Evolutionary conservation across 2,888 invertebrate genomes (phyloP).

Genomic region (Oxyteleia sp.): DNA sequence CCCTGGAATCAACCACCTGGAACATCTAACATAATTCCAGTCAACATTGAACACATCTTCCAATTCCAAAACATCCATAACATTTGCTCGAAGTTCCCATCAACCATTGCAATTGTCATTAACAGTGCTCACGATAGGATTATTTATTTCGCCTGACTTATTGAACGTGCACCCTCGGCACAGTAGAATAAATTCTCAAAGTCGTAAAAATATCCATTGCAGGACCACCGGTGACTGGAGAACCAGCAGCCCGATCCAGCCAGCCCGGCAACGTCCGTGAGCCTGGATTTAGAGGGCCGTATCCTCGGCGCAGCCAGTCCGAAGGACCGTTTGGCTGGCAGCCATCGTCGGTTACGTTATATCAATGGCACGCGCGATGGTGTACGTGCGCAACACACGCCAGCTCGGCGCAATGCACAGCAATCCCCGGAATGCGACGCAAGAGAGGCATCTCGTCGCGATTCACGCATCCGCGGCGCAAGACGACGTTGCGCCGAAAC

Average conservation of each 20-base stretch:
- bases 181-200: too few species aligned
- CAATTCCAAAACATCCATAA: too few species aligned
- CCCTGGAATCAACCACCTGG: too few species aligned
- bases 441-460: constrained; percentile 63
- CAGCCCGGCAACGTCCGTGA: background rate
- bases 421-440: constrained; percentile 55
- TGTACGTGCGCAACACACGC: constrained; percentile 44
- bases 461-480: constrained; percentile 47
- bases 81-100: too few species aligned
- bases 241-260: too few species aligned
- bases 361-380: constrained; percentile 59
- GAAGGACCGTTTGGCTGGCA: constrained; percentile 78
- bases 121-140: too few species aligned
- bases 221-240: too few species aligned
- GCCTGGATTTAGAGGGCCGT: constrained; percentile 17
- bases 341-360: constrained; percentile 75
- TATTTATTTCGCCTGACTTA: too few species aligned
- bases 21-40: too few species aligned
- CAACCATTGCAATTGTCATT: too few species aligned
- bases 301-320: constrained; percentile 77
- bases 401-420: constrained; percentile 31
- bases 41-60: too few species aligned
- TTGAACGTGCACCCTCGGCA: too few species aligned
- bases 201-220: background rate
- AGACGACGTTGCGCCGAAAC: constrained; percentile 50